Percentiles rank a stretch among this genome's conserved stretches.
These are phyloP conservation scores for Allacma fusca DNA, from an alignment of 2,888 invertebrate genomes.

Conservation along the genomic window DNA sequence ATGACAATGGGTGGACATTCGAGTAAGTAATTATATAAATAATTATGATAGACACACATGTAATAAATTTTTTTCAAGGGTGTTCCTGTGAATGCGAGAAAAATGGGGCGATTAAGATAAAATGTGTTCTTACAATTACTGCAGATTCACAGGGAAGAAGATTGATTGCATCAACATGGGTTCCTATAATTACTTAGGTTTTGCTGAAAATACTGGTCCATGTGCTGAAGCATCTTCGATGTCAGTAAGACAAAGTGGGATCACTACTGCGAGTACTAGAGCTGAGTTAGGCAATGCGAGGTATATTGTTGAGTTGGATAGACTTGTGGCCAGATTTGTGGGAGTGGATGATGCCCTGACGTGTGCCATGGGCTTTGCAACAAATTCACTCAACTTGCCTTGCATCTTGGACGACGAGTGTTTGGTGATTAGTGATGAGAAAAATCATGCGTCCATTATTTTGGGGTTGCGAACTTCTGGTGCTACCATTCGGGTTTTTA, in stretches of 20 bases:
- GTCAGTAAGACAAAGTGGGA: constrained; percentile 76
- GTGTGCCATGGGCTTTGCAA: constrained; percentile 99
- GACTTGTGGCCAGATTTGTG: constrained; percentile 83
- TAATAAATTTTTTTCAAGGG: too few relatives aligned
- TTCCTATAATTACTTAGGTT: constrained; percentile 98
- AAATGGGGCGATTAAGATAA: too few relatives aligned
- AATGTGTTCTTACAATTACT: constrained; percentile 46
- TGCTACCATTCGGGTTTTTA: constrained; percentile 85
- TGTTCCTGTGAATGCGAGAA: too few relatives aligned
- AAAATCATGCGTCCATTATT: constrained; percentile 96
- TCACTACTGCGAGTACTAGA: constrained; percentile 78
- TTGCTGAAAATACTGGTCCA: constrained; percentile 82
- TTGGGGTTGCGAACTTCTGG: constrained; percentile 88
- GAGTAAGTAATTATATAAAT: constrained; percentile 69
- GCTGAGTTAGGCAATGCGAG: constrained; percentile 77
- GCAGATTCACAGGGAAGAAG: constrained; percentile 81
- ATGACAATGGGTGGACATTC: constrained; percentile 93
- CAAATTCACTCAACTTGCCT: constrained; percentile 93
- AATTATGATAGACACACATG: too few relatives aligned
- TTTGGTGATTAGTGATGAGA: constrained; percentile 92
- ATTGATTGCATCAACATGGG: constrained; percentile 91
- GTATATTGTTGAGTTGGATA: constrained; percentile 74
- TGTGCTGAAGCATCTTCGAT: constrained; percentile 78
- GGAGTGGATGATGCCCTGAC: constrained; percentile 93
- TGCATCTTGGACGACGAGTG: constrained; percentile 82